A percentile compares a stretch with the other conserved stretches of the same genome.
These are phyloP conservation scores for Drosophila sordidula DNA, from an alignment of 2,888 invertebrate species.

Conservation along the genomic window DNA sequence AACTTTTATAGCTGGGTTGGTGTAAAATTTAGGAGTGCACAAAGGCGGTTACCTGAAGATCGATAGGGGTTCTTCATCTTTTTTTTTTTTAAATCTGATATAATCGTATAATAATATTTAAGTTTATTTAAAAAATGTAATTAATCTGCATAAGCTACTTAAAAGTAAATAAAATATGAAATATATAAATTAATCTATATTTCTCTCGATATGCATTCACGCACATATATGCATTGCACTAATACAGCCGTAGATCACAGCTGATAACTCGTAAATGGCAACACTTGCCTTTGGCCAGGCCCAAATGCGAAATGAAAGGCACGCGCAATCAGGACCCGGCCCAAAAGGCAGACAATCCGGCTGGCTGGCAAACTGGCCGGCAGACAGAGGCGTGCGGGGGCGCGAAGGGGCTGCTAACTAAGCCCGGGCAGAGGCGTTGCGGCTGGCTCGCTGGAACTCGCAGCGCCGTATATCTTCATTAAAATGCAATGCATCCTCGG, in stretches of 20 bases:
- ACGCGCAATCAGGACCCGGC: conserved; percentile 35
- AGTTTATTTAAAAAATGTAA: no score
- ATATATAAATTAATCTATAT: no score
- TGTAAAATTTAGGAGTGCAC: no score
- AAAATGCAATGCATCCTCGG: conserved; percentile 75
- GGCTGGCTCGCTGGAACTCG: conserved; percentile 37
- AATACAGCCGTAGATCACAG: conserved; percentile 19
- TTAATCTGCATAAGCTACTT: no score
- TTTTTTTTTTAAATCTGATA: no score
- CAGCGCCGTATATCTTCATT: conserved; percentile 71
- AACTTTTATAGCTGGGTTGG: no score
- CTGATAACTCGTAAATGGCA: conserved; percentile 48
- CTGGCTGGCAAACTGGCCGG: conserved; percentile 24
- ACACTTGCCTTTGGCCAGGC: conserved; percentile 44
- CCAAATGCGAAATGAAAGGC: conserved; percentile 46
- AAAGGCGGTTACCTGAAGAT: no score
- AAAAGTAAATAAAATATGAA: no score
- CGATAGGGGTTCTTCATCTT: no score
- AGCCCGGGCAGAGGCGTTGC: conserved; percentile 45
- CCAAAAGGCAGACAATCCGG: conserved; percentile 24
- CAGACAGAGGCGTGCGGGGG: conserved; percentile 9
- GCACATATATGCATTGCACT: conserved; percentile 11
- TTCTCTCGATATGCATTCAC: neutral
- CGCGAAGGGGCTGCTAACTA: conserved; percentile 55
- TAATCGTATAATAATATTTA: no score